A percentile compares a stretch with the other conserved stretches of the same genome.
Evolutionary conservation across 2,113 vertebrate genomes (phyloP).

Genomic region (Aythya baeri): DNA sequence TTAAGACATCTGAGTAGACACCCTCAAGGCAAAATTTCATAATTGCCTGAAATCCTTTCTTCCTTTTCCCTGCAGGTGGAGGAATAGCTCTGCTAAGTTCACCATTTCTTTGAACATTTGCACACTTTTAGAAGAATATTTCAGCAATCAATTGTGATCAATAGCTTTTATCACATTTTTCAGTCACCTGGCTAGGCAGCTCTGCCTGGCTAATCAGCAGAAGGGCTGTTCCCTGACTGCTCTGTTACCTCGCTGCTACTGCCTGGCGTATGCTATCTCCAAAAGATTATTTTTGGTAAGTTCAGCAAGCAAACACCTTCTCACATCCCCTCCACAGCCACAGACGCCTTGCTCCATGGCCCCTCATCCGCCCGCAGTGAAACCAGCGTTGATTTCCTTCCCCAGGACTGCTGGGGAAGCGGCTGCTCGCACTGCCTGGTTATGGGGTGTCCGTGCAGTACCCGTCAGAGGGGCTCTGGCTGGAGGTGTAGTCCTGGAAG

Average conservation of each 20-base stretch:
- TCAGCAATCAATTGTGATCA: neutral
- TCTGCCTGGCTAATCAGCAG: neutral
- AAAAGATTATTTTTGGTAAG: neutral
- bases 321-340: fast-evolving
- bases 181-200: neutral
- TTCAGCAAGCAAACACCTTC: neutral
- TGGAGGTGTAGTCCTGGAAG: neutral
- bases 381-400: neutral
- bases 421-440: neutral
- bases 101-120: neutral
- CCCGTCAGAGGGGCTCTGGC: neutral
- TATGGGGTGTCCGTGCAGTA: neutral
- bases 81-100: neutral
- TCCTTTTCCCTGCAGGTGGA: neutral
- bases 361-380: neutral
- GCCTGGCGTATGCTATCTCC: neutral
- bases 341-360: neutral
- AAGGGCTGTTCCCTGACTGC: fast-evolving
- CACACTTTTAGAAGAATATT: neutral
- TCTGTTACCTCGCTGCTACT: neutral
- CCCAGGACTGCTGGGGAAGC: neutral
- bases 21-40: neutral
- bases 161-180: neutral
- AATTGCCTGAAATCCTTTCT: neutral
- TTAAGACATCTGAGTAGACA: neutral